phyloP scores from a whole-genome alignment of 2,888 invertebrate genomes.

The Patella depressa region DNA sequence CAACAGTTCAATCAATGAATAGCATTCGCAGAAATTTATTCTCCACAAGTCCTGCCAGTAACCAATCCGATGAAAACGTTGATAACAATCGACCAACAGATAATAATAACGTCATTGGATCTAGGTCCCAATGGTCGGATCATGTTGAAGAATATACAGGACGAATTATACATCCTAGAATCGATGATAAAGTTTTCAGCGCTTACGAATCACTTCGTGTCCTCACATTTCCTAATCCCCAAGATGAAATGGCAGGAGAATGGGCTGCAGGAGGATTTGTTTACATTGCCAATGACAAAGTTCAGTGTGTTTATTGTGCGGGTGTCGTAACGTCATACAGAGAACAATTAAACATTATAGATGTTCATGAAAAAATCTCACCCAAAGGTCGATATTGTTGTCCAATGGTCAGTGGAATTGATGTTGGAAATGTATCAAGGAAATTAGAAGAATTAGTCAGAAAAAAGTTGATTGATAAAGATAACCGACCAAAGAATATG shows the following conservation, averaged over 20 bases:
- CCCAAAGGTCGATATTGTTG: not conserved
- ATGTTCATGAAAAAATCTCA: not conserved
- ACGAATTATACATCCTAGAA: not conserved
- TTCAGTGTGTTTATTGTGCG: conserved; percentile 5
- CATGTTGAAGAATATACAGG: not conserved
- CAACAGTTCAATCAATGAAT: too few relatives aligned
- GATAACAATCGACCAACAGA: too few relatives aligned
- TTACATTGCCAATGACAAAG: not conserved
- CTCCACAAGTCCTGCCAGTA: too few relatives aligned
- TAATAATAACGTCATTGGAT: too few relatives aligned
- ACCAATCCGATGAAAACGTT: too few relatives aligned
- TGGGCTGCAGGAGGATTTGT: not conserved
- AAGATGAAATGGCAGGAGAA: not conserved
- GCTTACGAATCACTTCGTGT: not conserved
- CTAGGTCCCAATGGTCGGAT: not conserved
- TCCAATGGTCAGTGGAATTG: conserved; percentile 4
- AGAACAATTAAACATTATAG: not conserved
- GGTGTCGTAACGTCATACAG: not conserved
- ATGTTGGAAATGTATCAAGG: not conserved
- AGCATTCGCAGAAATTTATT: too few relatives aligned
- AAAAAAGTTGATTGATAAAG: not conserved
- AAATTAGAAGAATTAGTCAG: not conserved
- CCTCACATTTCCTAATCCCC: not conserved
- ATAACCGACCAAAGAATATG: not conserved
- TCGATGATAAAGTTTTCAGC: not conserved